Percentiles rank a stretch among this genome's conserved stretches.
phyloP scores from a whole-genome alignment of 1,140 invertebrate species.

The Diploscapter pachys region DNA sequence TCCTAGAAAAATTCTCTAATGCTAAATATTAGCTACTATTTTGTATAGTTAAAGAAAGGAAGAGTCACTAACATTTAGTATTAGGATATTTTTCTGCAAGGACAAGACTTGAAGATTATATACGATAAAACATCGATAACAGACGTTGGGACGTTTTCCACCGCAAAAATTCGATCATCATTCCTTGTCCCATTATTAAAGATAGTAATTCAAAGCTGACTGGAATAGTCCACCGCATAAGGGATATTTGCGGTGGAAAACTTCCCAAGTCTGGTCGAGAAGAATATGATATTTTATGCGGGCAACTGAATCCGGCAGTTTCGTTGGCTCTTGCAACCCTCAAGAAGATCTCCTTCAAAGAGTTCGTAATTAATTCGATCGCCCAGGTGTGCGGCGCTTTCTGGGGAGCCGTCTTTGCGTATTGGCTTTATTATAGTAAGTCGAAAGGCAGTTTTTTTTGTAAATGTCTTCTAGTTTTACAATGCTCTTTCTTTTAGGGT shows the following conservation, averaged over 20 bases:
- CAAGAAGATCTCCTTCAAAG: constrained; percentile 46
- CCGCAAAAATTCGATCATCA: background rate
- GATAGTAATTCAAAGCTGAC: too few species aligned
- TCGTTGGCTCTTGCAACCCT: constrained; percentile 62
- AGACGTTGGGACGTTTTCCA: background rate
- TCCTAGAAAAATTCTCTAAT: too few species aligned
- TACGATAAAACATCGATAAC: background rate
- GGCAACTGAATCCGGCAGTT: constrained; percentile 66
- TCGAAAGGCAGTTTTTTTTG: too few species aligned
- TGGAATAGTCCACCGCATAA: too few species aligned
- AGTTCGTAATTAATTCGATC: constrained; percentile 63
- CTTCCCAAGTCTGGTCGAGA: background rate
- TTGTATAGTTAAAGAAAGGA: background rate
- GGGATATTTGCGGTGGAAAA: too few species aligned
- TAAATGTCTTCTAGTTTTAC: too few species aligned
- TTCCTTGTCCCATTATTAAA: background rate
- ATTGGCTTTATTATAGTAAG: constrained; percentile 62
- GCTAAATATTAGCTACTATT: background rate
- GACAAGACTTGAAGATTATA: background rate
- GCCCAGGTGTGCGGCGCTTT: constrained; percentile 66
- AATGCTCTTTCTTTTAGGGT: too few species aligned
- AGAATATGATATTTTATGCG: constrained; percentile 37
- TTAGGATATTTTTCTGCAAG: background rate
- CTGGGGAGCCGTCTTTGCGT: constrained; percentile 61
- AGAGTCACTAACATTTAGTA: background rate